These are phyloP conservation scores for Ctenomys sociabilis DNA, from an alignment of 2,113 vertebrate genomes.

Conservation along the genomic window DNA sequence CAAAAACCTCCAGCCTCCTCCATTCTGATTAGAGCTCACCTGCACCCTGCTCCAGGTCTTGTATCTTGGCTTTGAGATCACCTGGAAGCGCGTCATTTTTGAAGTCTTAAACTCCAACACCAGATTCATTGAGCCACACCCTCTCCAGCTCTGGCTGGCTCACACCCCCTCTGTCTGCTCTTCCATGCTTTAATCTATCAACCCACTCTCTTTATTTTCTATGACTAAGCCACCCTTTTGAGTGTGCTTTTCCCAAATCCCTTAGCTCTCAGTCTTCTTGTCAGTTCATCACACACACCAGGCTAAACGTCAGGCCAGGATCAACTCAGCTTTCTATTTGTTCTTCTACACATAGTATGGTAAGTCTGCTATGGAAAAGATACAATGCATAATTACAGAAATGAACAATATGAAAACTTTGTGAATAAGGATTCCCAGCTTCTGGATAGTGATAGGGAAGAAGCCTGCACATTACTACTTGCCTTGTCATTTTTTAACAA, in stretches of 20 bases:
- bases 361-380: not conserved
- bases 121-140: not conserved
- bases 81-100: not conserved
- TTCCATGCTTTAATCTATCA: not conserved
- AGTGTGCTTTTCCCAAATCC: not conserved
- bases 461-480: not conserved
- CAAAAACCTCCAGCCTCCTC: not conserved
- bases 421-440: not conserved
- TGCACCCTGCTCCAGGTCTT: not conserved
- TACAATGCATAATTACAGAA: not conserved
- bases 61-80: not conserved
- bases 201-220: not conserved
- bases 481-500: conserved; percentile 9
- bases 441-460: not conserved
- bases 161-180: not conserved
- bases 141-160: not conserved
- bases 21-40: not conserved
- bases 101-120: not conserved
- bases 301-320: not conserved
- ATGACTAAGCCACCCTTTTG: not conserved
- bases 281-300: conserved; percentile 3
- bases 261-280: not conserved
- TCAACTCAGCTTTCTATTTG: conserved; percentile 16
- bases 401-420: conserved; percentile 27
- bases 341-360: not conserved